Evolutionary conservation across 2,113 vertebrate species (phyloP), one percentile per base, ranked within the genome.

Genomic region (Petromus typicus): DNA sequence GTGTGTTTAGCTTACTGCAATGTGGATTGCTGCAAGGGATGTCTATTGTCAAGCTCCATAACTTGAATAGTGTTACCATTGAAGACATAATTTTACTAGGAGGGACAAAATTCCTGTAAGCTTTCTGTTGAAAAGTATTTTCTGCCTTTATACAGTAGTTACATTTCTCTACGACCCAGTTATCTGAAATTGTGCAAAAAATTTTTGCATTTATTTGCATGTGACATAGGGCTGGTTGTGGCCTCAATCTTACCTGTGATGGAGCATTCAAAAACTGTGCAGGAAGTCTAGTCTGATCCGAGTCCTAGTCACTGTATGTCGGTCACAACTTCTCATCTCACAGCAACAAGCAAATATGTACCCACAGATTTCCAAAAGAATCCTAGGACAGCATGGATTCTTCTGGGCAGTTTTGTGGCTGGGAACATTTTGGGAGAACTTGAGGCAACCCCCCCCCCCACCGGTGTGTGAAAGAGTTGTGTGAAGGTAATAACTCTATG

Each of bases 361-460:
- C 20, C 34, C 17, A 23, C 12, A 95, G 76, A 63, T 88, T 95
- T 82, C 85, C 25, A n/a, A 66, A 79, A 88, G 56, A 73, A 66
- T 10, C 20, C 51, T 40, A 48, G 45, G 61, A 30, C 9, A 87
- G 54, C 40, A 61, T 8, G 67, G 14, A 5, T 75, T 45, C 57
- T 87, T 86, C 57, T 64, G 71, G 14, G 45, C 5, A 22, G 45
- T 48, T 34, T 67, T 22, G 14, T 75, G 59, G 16, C 12, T 73
- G 56, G 25, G 48, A 17, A 75, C 51, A 57, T 86, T 91, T 71
- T 80, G 61, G 75, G 18, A 89, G 48, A 91, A 45, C 32, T 40
- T 14, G 17, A 86, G 1, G n/a, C 10, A 81, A 82, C 89, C 75
- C 59, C 51, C 7, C 45, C 17, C 32, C 18, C 0, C 7, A 17